Evolutionary conservation across 2,113 vertebrate species (phyloP).

Genomic region (Sterna hirundo): DNA sequence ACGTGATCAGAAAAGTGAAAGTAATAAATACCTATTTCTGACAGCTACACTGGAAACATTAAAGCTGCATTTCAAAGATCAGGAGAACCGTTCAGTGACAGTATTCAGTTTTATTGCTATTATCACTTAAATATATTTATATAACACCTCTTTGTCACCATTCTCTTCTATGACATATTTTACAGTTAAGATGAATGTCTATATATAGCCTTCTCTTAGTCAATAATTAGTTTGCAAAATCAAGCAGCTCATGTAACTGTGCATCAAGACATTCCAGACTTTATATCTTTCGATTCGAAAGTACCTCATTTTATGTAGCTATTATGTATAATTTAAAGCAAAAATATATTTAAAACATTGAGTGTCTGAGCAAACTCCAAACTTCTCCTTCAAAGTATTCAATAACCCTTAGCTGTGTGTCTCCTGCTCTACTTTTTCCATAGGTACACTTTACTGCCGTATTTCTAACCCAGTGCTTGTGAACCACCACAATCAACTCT

Average conservation of each 20-base stretch:
- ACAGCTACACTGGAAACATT: neutral
- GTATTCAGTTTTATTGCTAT: constrained; percentile 24
- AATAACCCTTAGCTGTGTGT: neutral
- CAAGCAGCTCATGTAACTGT: constrained; percentile 13
- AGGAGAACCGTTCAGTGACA: constrained; percentile 15
- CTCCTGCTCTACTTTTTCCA: neutral
- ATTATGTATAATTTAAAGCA: neutral
- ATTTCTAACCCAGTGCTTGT: neutral
- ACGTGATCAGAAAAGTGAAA: neutral
- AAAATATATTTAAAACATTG: neutral
- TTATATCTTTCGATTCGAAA: neutral
- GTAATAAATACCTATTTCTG: constrained; percentile 3
- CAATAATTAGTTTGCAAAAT: constrained; percentile 58
- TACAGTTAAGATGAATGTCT: constrained; percentile 30
- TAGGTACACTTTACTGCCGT: neutral
- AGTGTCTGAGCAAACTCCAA: neutral
- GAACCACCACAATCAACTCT: neutral
- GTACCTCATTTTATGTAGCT: neutral
- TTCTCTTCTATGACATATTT: constrained; percentile 35
- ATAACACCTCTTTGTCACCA: constrained; percentile 13
- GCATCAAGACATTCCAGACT: neutral
- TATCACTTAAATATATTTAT: constrained; percentile 57
- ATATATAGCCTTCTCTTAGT: constrained; percentile 31
- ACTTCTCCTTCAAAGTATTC: neutral
- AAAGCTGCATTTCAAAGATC: constrained; percentile 31